phyloP scores from a whole-genome alignment of 1,140 invertebrate species.

The Atta colombica region DNA sequence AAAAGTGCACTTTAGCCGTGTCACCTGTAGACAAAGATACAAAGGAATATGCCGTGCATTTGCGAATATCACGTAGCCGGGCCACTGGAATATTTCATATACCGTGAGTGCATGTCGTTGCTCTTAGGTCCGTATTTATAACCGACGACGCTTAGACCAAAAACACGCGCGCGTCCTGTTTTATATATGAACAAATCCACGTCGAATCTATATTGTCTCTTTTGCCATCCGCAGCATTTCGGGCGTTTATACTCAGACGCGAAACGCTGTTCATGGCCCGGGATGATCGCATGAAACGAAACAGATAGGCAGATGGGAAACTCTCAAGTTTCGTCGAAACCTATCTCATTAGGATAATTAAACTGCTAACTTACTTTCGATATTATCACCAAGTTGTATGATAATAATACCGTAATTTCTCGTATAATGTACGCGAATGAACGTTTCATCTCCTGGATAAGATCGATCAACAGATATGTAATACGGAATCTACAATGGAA shows the following conservation, averaged over 20 bases:
- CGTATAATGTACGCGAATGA: neutral
- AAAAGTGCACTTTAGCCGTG: constrained; percentile 75
- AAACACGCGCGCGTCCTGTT: constrained; percentile 36
- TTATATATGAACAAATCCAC: constrained; percentile 8
- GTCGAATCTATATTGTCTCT: neutral
- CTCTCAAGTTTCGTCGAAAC: constrained; percentile 10
- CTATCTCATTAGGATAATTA: constrained; percentile 25
- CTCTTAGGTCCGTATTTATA: constrained; percentile 62
- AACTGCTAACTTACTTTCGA: constrained; percentile 5
- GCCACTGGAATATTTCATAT: constrained; percentile 70
- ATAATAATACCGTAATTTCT: neutral
- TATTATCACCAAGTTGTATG: neutral
- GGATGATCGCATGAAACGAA: neutral
- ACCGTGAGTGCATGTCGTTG: constrained; percentile 66
- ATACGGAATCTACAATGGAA: no score
- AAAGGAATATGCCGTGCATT: constrained; percentile 73
- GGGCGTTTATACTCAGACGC: neutral
- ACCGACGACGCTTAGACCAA: constrained; percentile 43
- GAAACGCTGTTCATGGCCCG: neutral
- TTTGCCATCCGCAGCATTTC: neutral
- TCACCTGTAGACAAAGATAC: constrained; percentile 76
- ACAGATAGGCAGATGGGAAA: neutral
- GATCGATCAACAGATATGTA: neutral
- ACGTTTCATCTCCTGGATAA: neutral
- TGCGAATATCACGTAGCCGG: constrained; percentile 73